These are phyloP conservation scores for Rhopilema esculentum DNA, from an alignment of 30 jellyfish, hydroid and myxozoan species.

Conservation along the genomic window DNA sequence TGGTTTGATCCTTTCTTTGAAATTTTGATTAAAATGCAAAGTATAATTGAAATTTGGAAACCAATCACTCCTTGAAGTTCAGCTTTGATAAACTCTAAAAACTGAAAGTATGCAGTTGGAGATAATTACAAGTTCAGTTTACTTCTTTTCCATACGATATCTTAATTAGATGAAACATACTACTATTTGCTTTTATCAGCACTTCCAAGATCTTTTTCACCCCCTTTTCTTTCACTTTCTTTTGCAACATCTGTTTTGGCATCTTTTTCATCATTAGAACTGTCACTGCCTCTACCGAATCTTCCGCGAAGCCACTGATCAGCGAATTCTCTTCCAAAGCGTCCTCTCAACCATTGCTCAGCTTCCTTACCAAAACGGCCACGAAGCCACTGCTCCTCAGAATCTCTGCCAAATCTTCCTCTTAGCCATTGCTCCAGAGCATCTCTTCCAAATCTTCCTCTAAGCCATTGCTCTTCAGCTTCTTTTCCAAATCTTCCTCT, in stretches of 20 bases:
- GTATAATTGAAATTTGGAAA: not conserved
- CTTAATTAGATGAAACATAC: slow-evolving; percentile 32
- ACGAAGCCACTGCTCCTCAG: slow-evolving; percentile 17
- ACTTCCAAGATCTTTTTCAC: slow-evolving; percentile 20
- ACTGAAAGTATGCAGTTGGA: too few relatives aligned
- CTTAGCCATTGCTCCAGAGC: slow-evolving; percentile 75
- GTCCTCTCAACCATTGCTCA: slow-evolving; percentile 84
- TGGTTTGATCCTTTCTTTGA: not conserved
- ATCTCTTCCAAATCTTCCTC: slow-evolving; percentile 88
- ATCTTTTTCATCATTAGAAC: slow-evolving; percentile 15
- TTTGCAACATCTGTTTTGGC: slow-evolving; percentile 13
- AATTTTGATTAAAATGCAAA: not conserved
- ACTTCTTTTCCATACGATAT: too few relatives aligned
- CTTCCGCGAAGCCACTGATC: slow-evolving; percentile 84
- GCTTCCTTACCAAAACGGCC: slow-evolving; percentile 75
- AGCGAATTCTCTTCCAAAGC: slow-evolving; percentile 80
- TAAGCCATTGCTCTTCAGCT: slow-evolving; percentile 67
- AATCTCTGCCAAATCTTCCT: slow-evolving; percentile 84
- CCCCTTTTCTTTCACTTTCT: slow-evolving; percentile 20
- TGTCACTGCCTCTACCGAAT: slow-evolving; percentile 65
- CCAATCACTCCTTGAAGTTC: not conserved
- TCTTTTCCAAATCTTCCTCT: slow-evolving; percentile 73
- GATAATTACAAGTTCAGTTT: too few relatives aligned
- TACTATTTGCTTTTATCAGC: slow-evolving; percentile 44
- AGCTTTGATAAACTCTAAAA: not conserved